These are phyloP conservation scores for Strigamia crassipes DNA, from an alignment of 2,888 invertebrate genomes.

Conservation along the genomic window DNA sequence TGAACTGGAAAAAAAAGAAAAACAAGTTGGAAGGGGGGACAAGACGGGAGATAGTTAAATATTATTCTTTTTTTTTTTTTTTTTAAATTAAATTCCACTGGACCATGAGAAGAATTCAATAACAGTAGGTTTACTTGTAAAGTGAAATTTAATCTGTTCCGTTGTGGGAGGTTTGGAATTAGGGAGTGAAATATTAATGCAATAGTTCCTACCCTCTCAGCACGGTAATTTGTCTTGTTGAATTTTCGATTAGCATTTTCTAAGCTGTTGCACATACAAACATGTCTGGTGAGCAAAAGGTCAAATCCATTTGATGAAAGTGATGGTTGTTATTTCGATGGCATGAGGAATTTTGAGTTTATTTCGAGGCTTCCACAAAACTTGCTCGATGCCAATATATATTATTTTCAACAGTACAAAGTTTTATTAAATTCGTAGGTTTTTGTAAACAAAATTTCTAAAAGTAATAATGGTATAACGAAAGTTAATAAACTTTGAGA, in stretches of 20 bases:
- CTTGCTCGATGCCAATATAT: too few species aligned
- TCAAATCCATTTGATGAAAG: background rate
- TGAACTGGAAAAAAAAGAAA: background rate
- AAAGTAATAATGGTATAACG: too few species aligned
- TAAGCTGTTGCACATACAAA: conserved; percentile 6
- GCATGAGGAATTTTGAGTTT: background rate
- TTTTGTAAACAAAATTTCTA: too few species aligned
- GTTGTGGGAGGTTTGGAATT: background rate
- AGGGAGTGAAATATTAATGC: conserved; percentile 1
- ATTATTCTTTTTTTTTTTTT: background rate
- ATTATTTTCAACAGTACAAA: too few species aligned
- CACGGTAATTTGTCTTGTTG: background rate
- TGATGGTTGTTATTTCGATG: background rate
- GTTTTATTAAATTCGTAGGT: too few species aligned
- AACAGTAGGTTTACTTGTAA: background rate
- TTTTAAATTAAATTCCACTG: conserved; percentile 15
- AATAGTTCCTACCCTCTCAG: background rate
- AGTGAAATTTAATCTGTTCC: background rate
- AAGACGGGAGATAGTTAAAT: background rate
- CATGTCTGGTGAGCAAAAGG: background rate
- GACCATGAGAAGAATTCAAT: background rate
- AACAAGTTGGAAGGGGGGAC: background rate
- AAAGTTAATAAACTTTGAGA: too few species aligned
- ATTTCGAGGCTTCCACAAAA: background rate
- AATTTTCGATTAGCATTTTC: conserved; percentile 19